Conservation (phyloP, 92 coral and sea anemone species). For the Micromussa lordhowensis region DNA sequence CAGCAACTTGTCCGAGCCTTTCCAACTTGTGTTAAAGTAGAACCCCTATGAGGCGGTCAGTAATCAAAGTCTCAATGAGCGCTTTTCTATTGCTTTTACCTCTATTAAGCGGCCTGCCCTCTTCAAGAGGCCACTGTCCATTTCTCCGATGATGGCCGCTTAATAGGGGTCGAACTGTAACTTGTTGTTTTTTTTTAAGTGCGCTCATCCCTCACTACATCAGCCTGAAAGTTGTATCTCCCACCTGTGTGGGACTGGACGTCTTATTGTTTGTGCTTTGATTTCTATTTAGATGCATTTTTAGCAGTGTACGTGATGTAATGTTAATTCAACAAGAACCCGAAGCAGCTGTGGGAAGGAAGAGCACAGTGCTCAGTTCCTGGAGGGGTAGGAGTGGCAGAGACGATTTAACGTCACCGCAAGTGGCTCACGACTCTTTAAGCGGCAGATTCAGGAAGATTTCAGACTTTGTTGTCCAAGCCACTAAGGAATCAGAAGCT, state of each 20-base stretch:
- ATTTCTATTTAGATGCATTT: slow-evolving; percentile 64
- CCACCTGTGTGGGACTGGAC: background rate
- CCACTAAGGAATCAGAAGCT: slow-evolving; percentile 39
- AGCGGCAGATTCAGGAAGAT: slow-evolving; percentile 57
- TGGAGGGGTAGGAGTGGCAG: slow-evolving; percentile 26
- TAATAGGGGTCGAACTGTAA: no score
- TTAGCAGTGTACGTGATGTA: slow-evolving; percentile 75
- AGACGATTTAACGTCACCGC: slow-evolving; percentile 30
- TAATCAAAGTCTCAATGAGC: no score
- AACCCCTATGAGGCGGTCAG: no score
- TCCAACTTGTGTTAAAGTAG: background rate
- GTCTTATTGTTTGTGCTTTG: background rate
- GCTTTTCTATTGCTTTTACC: no score
- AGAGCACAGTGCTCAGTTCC: slow-evolving; percentile 48
- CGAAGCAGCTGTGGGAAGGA: slow-evolving; percentile 37
- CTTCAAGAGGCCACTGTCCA: no score
- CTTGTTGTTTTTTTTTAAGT: background rate
- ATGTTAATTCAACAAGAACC: slow-evolving; percentile 70
- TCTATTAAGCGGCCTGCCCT: no score
- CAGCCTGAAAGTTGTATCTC: background rate
- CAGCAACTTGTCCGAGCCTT: no score
- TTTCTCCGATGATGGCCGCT: no score
- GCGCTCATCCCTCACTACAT: background rate
- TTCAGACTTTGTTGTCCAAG: slow-evolving; percentile 55
- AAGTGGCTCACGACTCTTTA: background rate